Base-by-base conservation (phyloP, 2,113 vertebrate genomes). In the Aegotheles bennettii region DNA sequence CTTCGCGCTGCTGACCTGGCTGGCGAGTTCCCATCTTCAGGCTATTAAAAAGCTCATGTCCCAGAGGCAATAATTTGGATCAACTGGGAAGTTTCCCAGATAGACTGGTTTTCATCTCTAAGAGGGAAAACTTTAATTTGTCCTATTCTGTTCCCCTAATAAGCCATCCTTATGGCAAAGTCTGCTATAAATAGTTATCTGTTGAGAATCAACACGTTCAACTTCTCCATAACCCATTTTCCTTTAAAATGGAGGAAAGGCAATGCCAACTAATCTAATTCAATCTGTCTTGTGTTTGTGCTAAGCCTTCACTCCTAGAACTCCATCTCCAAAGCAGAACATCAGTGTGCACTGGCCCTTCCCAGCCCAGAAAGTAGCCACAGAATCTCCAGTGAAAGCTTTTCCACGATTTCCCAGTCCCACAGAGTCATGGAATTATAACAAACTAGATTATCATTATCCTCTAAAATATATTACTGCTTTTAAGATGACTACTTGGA, bases 21-120 rank as follows among this genome's bases (percentile, higher is more conserved):
- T 95, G 87, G 84, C 85, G 24, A 63, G 26, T 54, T 93, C 90
- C 89, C 85, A n/a, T 77, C 91, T 80, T 78, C 75, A 88, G 63
- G 75, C 95, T 90, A 40, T 85, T 90, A 77, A 93, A 93, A 54
- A 79, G 17, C 77, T 78, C 69, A 45, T 18, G 21, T 93, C 93
- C 95, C 87, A 87, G 40, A 87, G 63, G 78, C 78, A 93, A 23
- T 25, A 28, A 47, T 80, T 77, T 47, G 31, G 86, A 93, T 77
- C 83, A 83, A 67, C 29, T 88, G 85, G 84, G 94, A 95, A 95
- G 82, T 84, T 51, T 95, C 87, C 84, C 90, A 80, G 75, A 83
- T 54, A 80, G 82, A 51, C 79, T 78, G 63, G n/a, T 77, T 87
- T 90, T 87, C 48, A 64, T 78, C 83, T 89, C 51, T 17, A 35